These are phyloP conservation scores for Limnephilus rhombicus DNA, from an alignment of 2,888 invertebrate genomes.

Conservation along the genomic window DNA sequence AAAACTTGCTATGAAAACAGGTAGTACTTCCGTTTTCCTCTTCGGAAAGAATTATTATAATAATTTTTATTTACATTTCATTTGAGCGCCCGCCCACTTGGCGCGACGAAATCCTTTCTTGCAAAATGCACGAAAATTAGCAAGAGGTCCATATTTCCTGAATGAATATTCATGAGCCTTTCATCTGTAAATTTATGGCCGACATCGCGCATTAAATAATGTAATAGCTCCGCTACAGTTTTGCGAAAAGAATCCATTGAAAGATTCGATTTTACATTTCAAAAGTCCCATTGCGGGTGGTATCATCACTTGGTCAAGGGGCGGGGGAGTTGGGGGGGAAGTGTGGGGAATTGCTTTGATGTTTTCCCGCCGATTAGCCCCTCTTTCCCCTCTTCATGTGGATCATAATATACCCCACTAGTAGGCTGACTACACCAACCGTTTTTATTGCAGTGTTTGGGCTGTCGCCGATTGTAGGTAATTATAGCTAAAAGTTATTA, in stretches of 20 bases:
- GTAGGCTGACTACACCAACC: constrained; percentile 50
- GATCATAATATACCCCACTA: constrained; percentile 67
- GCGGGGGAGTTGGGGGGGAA: not conserved
- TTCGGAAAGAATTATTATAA: not conserved
- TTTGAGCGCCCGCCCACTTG: not conserved
- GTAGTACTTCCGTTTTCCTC: constrained; percentile 9
- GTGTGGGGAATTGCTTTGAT: constrained; percentile 69
- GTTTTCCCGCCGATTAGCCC: constrained; percentile 72
- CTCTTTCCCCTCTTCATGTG: constrained; percentile 69
- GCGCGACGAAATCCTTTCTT: constrained; percentile 22
- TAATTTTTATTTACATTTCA: constrained; percentile 2
- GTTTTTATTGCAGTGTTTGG: not conserved
- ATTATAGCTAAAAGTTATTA: not conserved
- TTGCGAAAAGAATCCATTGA: constrained; percentile 35
- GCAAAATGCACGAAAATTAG: constrained; percentile 30
- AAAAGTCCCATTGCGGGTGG: constrained; percentile 46
- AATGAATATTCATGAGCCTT: constrained; percentile 40
- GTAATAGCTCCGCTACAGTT: constrained; percentile 20
- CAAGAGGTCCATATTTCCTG: constrained; percentile 33
- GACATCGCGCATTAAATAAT: constrained; percentile 29
- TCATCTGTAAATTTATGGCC: constrained; percentile 37
- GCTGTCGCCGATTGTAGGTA: not conserved
- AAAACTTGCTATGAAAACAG: not conserved
- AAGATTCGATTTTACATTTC: constrained; percentile 45
- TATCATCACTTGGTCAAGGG: constrained; percentile 35